Evolutionary conservation across 2,113 vertebrate genomes (phyloP).

Genomic region (Dermatemys mawii): DNA sequence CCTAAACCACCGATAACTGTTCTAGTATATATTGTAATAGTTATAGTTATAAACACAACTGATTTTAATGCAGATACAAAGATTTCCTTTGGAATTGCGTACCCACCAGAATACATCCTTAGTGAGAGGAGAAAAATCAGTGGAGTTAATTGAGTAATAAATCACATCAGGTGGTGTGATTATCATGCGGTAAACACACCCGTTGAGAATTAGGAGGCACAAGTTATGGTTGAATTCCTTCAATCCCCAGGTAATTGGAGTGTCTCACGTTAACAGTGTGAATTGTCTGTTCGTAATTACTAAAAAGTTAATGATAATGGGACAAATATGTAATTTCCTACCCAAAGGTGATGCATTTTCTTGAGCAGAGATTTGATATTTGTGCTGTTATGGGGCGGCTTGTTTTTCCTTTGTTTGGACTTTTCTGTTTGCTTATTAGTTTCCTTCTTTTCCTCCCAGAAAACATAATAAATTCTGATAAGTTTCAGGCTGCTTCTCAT

Average conservation of each 20-base stretch:
- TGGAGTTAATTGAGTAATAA: not conserved
- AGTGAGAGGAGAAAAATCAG: not conserved
- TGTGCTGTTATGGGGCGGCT: not conserved
- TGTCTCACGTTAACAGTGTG: not conserved
- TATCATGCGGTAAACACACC: not conserved
- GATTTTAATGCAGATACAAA: not conserved
- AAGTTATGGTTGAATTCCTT: not conserved
- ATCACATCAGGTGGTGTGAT: not conserved
- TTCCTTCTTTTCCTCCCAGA: not conserved
- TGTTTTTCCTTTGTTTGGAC: not conserved
- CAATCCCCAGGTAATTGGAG: not conserved
- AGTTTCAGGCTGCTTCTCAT: not conserved
- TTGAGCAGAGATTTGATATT: not conserved
- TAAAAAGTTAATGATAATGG: not conserved
- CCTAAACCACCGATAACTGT: not conserved
- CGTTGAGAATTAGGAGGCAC: not conserved
- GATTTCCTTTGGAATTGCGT: not conserved
- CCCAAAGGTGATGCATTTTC: not conserved
- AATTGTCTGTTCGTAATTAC: not conserved
- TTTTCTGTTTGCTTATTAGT: not conserved
- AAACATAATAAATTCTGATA: not conserved
- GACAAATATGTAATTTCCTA: not conserved
- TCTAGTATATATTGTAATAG: not conserved
- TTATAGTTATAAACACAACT: not conserved
- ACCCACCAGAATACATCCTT: not conserved